Percentiles rank a stretch among this genome's conserved stretches.
phyloP scores from a whole-genome alignment of 2,113 vertebrate genomes.

The Nerophis ophidion region DNA sequence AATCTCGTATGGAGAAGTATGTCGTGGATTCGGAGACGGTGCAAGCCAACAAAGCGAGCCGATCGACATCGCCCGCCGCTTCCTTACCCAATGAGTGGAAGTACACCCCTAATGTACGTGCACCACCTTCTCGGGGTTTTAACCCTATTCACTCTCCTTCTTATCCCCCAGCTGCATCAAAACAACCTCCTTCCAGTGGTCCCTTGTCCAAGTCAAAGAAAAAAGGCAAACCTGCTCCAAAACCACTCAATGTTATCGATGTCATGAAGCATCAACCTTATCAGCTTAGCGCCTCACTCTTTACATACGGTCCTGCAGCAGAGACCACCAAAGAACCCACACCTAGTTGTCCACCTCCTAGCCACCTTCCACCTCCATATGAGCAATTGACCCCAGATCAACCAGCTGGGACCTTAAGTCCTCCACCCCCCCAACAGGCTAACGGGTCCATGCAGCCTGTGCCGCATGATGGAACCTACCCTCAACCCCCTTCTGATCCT shows the following conservation, averaged over 20 bases:
- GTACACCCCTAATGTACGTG: slow-evolving; percentile 89
- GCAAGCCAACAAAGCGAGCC: slow-evolving; percentile 80
- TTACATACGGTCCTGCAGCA: slow-evolving; percentile 85
- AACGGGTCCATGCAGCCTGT: slow-evolving; percentile 69
- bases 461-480: slow-evolving; percentile 67
- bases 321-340: slow-evolving; percentile 62
- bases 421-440: slow-evolving; percentile 63
- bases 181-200: slow-evolving; percentile 66
- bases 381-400: slow-evolving; percentile 61
- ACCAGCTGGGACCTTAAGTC: slow-evolving; percentile 63
- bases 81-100: slow-evolving; percentile 91
- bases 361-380: slow-evolving; percentile 65
- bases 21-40: slow-evolving; percentile 93
- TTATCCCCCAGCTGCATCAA: slow-evolving; percentile 84
- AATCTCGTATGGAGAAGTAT: slow-evolving; percentile 95
- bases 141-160: slow-evolving; percentile 91
- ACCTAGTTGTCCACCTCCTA: slow-evolving; percentile 46
- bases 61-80: slow-evolving; percentile 80
- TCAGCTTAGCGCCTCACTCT: slow-evolving; percentile 88
- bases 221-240: slow-evolving; percentile 80
- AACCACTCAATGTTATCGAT: slow-evolving; percentile 86
- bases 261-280: slow-evolving; percentile 98
- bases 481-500: slow-evolving; percentile 50
- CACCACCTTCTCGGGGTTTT: slow-evolving; percentile 86
- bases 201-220: slow-evolving; percentile 66